A percentile compares a stretch with the other conserved stretches of the same genome.
Evolutionary conservation across 2,113 vertebrate genomes (phyloP).

Genomic region (Passer domesticus): DNA sequence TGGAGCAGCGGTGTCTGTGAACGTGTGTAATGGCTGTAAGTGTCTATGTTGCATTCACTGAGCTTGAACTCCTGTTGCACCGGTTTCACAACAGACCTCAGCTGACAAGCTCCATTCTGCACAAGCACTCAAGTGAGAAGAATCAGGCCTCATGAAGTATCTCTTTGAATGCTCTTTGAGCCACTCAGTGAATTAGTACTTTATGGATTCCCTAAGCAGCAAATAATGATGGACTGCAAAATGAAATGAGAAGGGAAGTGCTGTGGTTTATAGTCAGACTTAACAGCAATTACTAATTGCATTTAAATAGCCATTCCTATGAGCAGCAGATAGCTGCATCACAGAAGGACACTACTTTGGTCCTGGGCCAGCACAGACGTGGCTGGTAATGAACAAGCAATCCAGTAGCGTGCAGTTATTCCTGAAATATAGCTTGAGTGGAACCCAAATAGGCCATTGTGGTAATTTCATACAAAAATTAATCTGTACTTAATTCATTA

Average conservation of each 20-base stretch:
- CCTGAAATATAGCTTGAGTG: conserved; percentile 57
- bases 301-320: conserved; percentile 14
- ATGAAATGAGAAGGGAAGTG: neutral
- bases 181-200: neutral
- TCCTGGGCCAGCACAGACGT: neutral
- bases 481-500: conserved; percentile 71
- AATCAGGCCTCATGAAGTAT: neutral
- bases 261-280: conserved; percentile 9
- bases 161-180: neutral
- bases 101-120: neutral
- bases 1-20: neutral
- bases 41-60: neutral
- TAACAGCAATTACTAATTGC: conserved; percentile 51
- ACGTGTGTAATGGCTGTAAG: neutral
- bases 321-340: neutral
- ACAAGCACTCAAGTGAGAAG: neutral
- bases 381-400: conserved; percentile 9
- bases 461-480: conserved; percentile 55
- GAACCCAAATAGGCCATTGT: conserved; percentile 43
- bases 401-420: neutral
- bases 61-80: neutral
- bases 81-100: neutral
- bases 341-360: neutral
- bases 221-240: conserved; percentile 35
- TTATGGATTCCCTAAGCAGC: neutral